These are phyloP conservation scores for Spilarctia lutea DNA, from an alignment of 2,888 invertebrate species.

Conservation along the genomic window DNA sequence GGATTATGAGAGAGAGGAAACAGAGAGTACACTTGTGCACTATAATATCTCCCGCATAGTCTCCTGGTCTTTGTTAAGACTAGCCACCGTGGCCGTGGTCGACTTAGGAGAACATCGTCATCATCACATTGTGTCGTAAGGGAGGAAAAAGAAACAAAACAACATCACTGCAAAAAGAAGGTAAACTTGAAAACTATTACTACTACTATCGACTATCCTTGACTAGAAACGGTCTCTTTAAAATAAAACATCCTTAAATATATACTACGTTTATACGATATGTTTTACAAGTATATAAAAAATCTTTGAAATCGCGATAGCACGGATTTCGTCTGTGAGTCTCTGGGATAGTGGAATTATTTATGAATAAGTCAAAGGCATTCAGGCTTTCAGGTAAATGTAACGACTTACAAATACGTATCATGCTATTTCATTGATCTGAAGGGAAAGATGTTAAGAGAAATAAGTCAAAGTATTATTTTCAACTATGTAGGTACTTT, in stretches of 20 bases:
- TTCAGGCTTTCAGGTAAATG: conserved; percentile 8
- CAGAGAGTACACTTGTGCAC: too few species aligned
- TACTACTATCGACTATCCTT: neutral
- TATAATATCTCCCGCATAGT: too few species aligned
- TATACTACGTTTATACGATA: conserved; percentile 6
- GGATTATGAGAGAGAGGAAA: too few species aligned
- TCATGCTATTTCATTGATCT: neutral
- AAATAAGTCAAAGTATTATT: neutral
- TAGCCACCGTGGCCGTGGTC: too few species aligned
- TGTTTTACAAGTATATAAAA: conserved; percentile 5
- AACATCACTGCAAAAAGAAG: too few species aligned
- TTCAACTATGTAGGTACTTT: neutral
- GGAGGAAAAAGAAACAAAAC: too few species aligned
- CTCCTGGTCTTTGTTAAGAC: too few species aligned
- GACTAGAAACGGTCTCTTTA: neutral
- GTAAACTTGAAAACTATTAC: too few species aligned
- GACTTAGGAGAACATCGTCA: too few species aligned
- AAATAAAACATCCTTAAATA: conserved; percentile 3
- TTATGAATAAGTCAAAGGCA: conserved; percentile 7
- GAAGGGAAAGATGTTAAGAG: neutral
- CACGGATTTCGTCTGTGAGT: neutral
- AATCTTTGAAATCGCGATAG: neutral
- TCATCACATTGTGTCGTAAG: too few species aligned
- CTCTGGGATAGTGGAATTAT: neutral
- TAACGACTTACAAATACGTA: neutral